Base-by-base conservation (phyloP, 2,888 invertebrate genomes). In the Proisotoma minuta region DNA sequence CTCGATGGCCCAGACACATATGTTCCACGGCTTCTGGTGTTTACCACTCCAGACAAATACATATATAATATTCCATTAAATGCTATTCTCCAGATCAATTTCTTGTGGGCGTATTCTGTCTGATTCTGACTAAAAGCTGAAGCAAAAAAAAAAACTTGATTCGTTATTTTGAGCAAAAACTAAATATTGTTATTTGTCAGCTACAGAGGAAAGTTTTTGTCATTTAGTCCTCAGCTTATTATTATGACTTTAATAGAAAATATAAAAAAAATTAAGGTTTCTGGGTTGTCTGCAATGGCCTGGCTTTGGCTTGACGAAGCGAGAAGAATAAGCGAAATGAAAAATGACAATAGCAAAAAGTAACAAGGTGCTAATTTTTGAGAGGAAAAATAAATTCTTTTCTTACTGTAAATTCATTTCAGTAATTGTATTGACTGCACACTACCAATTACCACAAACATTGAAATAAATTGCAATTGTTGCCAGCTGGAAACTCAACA, bases 11-110 rank as follows among this genome's bases (percentile, higher is more conserved):
- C 20, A 22, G 26, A 20, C 23, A 39, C 53, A 54, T 34, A 24
- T 54, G 39, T 54, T 54, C 23, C 39, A 54, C 39, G 53, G 39
- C 53, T 54, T 27, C 51, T 51, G 51, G 24, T 51, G 3, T 51
- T 27, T n/a, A n/a, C 51, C 15, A 4, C 51, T 2, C n/a, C 28
- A 50, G 23, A 3, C 26, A 50, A 34, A 34, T 20, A 4, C 8
- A 34, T 34, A 15, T 34, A 8, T 34, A 34, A 34, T 34, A 15
- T 34, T 34, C 18, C 43, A 18, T 43, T 52, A 20, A 24, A 29
- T 50, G 12, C 59, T 59, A 23, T 57, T 24, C 34, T 59, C 59
- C 5, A n/a, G 3, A 48, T 24, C 24, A 20, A 27, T 26, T 51
- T 12, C 20, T 50, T 50, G 51, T 4, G n/a, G 51, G 2, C n/a